A percentile compares a stretch with the other conserved stretches of the same genome.
These are phyloP conservation scores for Amazona finschi DNA, from an alignment of 2,797 vertebrate genomes.

Conservation along the genomic window DNA sequence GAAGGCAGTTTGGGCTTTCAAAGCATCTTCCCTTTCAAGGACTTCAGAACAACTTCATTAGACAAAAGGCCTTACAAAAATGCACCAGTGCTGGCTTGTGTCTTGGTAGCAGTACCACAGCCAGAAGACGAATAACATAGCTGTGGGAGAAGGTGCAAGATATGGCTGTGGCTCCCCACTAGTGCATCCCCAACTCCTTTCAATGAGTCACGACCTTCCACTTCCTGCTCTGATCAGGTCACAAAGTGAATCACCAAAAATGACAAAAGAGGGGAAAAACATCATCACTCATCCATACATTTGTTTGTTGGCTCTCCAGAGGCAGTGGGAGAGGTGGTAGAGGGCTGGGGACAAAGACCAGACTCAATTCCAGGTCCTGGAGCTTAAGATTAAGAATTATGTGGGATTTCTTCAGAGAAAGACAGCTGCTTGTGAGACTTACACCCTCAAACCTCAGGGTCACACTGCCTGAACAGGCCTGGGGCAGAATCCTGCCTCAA, in stretches of 20 bases:
- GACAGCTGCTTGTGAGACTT: background rate
- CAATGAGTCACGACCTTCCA: background rate
- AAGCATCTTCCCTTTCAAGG: background rate
- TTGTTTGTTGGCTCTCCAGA: background rate
- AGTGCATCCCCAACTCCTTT: background rate
- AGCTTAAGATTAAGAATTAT: background rate
- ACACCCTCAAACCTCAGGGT: background rate
- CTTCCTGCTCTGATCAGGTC: background rate
- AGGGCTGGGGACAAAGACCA: background rate
- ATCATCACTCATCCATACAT: accelerated
- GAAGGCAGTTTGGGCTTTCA: background rate
- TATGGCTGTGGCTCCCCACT: background rate
- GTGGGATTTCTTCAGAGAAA: background rate
- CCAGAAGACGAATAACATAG: background rate
- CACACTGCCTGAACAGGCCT: background rate
- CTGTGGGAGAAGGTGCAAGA: background rate
- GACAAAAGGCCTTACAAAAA: background rate
- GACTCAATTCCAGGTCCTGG: background rate
- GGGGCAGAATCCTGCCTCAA: background rate
- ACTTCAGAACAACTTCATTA: background rate
- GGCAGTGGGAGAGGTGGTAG: accelerated
- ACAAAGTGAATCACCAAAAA: background rate
- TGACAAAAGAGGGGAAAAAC: background rate
- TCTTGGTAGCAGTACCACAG: background rate
- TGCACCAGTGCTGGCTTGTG: background rate